A percentile compares a stretch with the other conserved stretches of the same genome.
Evolutionary conservation across 1,140 invertebrate species (phyloP).

Genomic region (Pseudomyrmex flavicornis): DNA sequence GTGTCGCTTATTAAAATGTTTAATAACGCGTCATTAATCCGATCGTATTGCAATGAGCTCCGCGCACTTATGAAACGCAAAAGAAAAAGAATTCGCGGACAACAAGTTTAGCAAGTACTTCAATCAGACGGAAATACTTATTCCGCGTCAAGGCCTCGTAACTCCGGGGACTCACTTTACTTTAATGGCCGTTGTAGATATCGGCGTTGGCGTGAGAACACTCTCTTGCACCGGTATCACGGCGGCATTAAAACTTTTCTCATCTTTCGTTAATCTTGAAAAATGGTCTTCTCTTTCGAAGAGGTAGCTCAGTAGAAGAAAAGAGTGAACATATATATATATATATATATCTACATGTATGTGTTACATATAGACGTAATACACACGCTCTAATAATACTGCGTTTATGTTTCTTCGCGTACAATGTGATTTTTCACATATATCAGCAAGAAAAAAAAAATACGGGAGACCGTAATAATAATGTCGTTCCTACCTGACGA

Average conservation of each 20-base stretch:
- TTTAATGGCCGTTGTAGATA: slow-evolving; percentile 63
- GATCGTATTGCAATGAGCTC: neutral
- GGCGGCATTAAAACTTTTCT: slow-evolving; percentile 83
- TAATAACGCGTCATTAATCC: slow-evolving; percentile 17
- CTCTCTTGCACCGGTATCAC: slow-evolving; percentile 64
- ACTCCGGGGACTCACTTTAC: slow-evolving; percentile 57
- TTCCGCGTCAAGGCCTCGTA: slow-evolving; percentile 59
- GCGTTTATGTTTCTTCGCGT: too few relatives aligned
- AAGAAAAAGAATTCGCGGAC: slow-evolving; percentile 45
- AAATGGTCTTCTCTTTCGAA: slow-evolving; percentile 74
- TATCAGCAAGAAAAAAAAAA: neutral
- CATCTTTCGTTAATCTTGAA: slow-evolving; percentile 83
- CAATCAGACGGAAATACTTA: slow-evolving; percentile 54
- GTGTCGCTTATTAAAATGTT: slow-evolving; percentile 11
- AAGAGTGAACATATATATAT: slow-evolving; percentile 2
- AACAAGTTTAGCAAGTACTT: slow-evolving; percentile 58
- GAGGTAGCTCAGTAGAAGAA: slow-evolving; percentile 44
- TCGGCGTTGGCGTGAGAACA: slow-evolving; percentile 37
- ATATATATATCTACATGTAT: neutral
- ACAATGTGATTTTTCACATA: neutral
- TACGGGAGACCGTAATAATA: neutral
- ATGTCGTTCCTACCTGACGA: neutral
- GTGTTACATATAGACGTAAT: slow-evolving; percentile 5
- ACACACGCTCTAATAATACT: neutral
- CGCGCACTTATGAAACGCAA: slow-evolving; percentile 15